Evolutionary conservation across 2,888 invertebrate species (phyloP), one percentile per base, ranked within the genome.

Genomic region (Trachelus stipa): DNA sequence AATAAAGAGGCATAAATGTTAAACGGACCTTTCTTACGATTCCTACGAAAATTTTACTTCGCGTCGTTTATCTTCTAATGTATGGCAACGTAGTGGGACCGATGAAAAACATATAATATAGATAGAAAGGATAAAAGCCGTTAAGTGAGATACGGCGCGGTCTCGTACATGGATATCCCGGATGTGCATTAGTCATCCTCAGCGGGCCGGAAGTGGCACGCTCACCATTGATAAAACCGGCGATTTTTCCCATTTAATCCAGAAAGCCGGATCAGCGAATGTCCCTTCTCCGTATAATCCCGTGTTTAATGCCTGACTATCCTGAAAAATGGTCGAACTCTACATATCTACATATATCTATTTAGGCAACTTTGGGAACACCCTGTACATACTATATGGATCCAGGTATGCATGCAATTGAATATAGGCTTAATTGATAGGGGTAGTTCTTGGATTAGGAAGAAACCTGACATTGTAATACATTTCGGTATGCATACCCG

Each of bases 211-310:
- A 73, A 68, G 69, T 68, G 73, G 74, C 76, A 76, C 73, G 75
- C 73, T 77, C 74, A 68, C 68, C 75, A 80, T 81, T 80, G 82
- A 81, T 81, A 82, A 82, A 80, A 76, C 77, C 77, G 73, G 74
- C 79, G 73, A 82, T 82, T 82, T 82, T 82, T 82, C 76, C 81
- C 68, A 73, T 40, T 34, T 76, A 74, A 79, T 76, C 75, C 77
- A 78, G 30, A 78, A 82, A 82, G 77, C 81, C 81, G 80, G 82
- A 80, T 82, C 81, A 82, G 78, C 73, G 73, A 56, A 74, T 77
- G 77, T 74, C 79, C 56, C 74, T 81, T 73, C 37, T 75, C 69
- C 34, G 73, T 78, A 80, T 77, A 77, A 80, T 78, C 76, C 73
- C 68, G 75, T 79, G 76, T 79, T 81, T 82, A 82, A 83, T 82